These are phyloP conservation scores for Psittacula derbiana DNA, from an alignment of 2,797 vertebrate species.

Conservation along the genomic window DNA sequence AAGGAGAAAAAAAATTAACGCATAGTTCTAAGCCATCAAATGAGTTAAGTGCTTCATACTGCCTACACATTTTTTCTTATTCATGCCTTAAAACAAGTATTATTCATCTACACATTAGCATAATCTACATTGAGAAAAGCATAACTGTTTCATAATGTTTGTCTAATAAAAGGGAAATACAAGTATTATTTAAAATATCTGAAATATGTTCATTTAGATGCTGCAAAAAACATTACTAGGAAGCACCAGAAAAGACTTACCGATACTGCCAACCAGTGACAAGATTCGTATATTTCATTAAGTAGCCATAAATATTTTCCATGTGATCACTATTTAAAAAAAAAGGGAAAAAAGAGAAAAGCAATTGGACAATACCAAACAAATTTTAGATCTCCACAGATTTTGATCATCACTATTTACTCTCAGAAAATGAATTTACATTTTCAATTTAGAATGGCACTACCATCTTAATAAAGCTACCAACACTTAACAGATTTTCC, in stretches of 20 bases:
- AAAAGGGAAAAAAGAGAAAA: conserved; percentile 13
- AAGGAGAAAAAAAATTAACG: background rate
- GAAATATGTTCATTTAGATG: background rate
- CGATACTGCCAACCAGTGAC: conserved; percentile 99
- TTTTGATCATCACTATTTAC: background rate
- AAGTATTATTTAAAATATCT: background rate
- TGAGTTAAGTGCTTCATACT: background rate
- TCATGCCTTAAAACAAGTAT: background rate
- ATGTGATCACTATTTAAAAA: conserved; percentile 88
- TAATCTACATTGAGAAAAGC: background rate
- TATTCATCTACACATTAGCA: background rate
- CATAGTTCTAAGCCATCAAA: background rate
- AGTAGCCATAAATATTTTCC: conserved; percentile 95
- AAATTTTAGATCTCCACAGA: background rate
- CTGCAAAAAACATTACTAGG: background rate
- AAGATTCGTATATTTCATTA: conserved; percentile 99
- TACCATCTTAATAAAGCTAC: background rate
- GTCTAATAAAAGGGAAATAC: background rate
- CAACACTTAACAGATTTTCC: background rate
- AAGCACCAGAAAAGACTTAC: conserved; percentile 75
- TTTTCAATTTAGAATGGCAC: background rate
- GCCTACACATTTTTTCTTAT: background rate
- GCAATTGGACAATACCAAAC: background rate
- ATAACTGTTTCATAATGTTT: background rate
- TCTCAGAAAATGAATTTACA: background rate